Evolutionary conservation across 2,797 vertebrate species (phyloP).

Genomic region (Hyperoplus immaculatus): DNA sequence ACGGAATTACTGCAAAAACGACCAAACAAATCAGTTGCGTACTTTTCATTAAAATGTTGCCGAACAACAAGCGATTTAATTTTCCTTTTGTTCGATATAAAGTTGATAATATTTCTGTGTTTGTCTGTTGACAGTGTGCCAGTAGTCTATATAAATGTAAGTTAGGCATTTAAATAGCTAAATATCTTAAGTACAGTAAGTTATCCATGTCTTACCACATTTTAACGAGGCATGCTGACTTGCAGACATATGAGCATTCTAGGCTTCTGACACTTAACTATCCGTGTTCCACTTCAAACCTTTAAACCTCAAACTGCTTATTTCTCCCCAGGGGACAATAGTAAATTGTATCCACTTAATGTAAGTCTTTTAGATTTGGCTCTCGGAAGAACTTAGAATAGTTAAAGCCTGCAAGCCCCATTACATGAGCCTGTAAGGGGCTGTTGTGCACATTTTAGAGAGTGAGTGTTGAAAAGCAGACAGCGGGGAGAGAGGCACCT

Average conservation of each 20-base stretch:
- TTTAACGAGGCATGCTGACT: background rate
- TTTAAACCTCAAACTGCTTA: background rate
- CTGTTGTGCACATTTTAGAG: conserved; percentile 16
- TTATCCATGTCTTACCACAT: background rate
- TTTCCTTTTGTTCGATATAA: background rate
- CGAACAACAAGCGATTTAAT: background rate
- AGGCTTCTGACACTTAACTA: background rate
- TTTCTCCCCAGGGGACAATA: background rate
- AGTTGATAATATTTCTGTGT: background rate
- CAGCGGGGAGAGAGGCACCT: conserved; percentile 44
- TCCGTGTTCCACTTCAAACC: background rate
- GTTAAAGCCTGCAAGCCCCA: background rate
- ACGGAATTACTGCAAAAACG: background rate
- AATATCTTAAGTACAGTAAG: background rate
- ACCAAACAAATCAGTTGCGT: background rate
- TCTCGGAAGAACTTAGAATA: background rate
- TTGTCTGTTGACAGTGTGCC: background rate
- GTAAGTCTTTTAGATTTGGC: background rate
- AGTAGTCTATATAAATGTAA: background rate
- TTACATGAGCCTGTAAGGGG: background rate
- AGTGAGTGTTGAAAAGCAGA: conserved; percentile 14
- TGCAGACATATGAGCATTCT: background rate
- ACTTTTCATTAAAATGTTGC: conserved; percentile 5
- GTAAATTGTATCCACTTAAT: background rate
- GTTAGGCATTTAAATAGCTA: background rate